A percentile compares a stretch with the other conserved stretches of the same genome.
Conservation (phyloP, 2,113 vertebrate species). For the Melospiza georgiana region DNA sequence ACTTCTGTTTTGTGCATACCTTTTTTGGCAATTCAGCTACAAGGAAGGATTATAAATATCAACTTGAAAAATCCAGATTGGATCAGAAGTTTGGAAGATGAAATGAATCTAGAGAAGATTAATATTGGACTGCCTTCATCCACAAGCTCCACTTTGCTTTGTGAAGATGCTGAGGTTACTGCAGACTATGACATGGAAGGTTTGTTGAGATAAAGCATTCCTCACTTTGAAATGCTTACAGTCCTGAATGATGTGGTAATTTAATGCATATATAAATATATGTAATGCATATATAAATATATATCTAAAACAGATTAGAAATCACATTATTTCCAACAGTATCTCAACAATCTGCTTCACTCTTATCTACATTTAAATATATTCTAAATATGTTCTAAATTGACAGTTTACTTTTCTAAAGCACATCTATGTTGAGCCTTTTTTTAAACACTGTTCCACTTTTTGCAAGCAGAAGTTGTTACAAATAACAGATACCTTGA, state of each 20-base stretch:
- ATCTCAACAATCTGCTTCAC: not conserved
- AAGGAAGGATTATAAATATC: conserved; percentile 85
- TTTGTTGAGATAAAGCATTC: conserved; percentile 48
- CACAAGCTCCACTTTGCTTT: conserved; percentile 92
- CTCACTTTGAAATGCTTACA: not conserved
- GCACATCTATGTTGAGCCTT: not conserved
- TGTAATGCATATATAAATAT: not conserved
- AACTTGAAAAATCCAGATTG: conserved; percentile 93
- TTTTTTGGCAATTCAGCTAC: conserved; percentile 75
- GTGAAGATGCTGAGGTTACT: conserved; percentile 89
- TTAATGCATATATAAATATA: not conserved
- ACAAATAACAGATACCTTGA: not conserved
- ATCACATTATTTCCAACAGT: not conserved
- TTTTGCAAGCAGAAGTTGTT: not conserved
- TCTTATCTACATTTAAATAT: not conserved
- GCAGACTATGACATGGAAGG: conserved; percentile 98
- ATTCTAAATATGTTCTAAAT: not conserved
- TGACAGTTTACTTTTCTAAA: not conserved
- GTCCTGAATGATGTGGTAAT: not conserved
- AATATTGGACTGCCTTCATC: conserved; percentile 86
- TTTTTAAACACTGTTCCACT: not conserved
- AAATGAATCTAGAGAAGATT: conserved; percentile 93
- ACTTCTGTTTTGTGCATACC: not conserved
- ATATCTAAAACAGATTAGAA: not conserved
- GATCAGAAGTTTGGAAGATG: conserved; percentile 93